Evolutionary conservation across 2,888 invertebrate genomes (phyloP), one percentile per base, ranked within the genome.

Genomic region (Tenthredo distinguenda): DNA sequence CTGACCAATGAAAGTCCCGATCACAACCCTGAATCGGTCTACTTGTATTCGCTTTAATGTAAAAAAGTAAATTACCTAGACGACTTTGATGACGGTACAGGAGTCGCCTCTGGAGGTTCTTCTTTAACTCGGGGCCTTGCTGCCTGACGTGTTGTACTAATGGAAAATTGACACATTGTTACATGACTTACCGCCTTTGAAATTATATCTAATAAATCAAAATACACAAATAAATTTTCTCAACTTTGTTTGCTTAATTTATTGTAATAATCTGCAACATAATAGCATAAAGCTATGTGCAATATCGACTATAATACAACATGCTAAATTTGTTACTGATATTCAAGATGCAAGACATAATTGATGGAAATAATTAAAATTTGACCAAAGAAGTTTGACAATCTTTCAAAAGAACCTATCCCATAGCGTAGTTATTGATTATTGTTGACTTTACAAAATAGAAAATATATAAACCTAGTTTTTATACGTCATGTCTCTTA

Each of bases 111-210:
- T 87, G 94, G 93, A 89, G 93, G 93, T 88, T 94, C 94, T 91
- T 93, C 94, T 91, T 94, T 94, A 88, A 93, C 93, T 92, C 94
- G 91, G 88, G 94, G 93, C 88, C 94, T 93, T 90, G 93, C 92
- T 89, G 94, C 91, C 89, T 93, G 93, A 90, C 94, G 93, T 89
- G 94, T 93, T 88, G 94, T 93, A 93, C 94, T 94, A 92, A 91
- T 93, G 88, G 89, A 92, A 93, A 93, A 93, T 91, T 88, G 88
- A 92, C 88, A 93, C 87, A 90, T 89, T 85, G 91, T 92, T 92
- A 92, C 91, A 74, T 47, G 26, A 62, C 85, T 74, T 84, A 84
- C 43, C 47, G 18, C 26, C n/a, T 84, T 43, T n/a, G n/a, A 82
- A 18, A 85, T 6, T 55, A 10, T 18, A n/a, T 40, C 21, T 37